Evolutionary conservation across 2,113 vertebrate species (phyloP), one percentile per base, ranked within the genome.

Genomic region (Marcusenius ussheri): DNA sequence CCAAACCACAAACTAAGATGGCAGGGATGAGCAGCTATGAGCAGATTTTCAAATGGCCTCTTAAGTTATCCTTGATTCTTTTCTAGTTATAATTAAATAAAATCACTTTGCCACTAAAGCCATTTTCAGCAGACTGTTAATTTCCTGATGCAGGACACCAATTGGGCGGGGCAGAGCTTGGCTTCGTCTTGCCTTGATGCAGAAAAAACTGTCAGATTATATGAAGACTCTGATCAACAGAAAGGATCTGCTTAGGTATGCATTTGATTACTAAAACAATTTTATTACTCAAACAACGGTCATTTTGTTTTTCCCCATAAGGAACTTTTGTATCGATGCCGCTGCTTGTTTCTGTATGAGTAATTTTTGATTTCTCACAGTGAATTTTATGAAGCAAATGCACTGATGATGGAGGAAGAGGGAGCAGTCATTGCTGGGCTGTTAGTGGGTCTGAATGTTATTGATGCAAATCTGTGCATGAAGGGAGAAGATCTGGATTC

Each of bases 151-250:
- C 89, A 99, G 98, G 93, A 99, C 98, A 2, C 98, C 98, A 10
- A 94, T 99, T 62, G 98, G 98, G 70, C 96, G 98, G 96, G 98
- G 98, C 83, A 97, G 98, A 83, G 98, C 98, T 53, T 99, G 98
- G 98, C 96, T 99, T 74, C 97, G 98, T 62, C 93, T 99, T 94
- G 98, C 98, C 21, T 93, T 99, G 80, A 99, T 99, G 98, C 98
- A 99, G 94, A 99, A 99, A 96, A 99, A 99, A 90, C 97, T 99
- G 62, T 99, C 98, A 0, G 98, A 99, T 91, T 99, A 99, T 92
- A 99, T 99, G 98, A 99, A 99, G 94, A 98, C 98, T 90, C 96
- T 99, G 95, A 99, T 99, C 93, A 99, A 99, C 93, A 97, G 98
- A 90, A 99, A 99, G 92, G 98, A 99, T 93, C 97, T 99, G 92